These are phyloP conservation scores for Cephalophus harveyi DNA, from an alignment of 2,113 vertebrate genomes.

Conservation along the genomic window DNA sequence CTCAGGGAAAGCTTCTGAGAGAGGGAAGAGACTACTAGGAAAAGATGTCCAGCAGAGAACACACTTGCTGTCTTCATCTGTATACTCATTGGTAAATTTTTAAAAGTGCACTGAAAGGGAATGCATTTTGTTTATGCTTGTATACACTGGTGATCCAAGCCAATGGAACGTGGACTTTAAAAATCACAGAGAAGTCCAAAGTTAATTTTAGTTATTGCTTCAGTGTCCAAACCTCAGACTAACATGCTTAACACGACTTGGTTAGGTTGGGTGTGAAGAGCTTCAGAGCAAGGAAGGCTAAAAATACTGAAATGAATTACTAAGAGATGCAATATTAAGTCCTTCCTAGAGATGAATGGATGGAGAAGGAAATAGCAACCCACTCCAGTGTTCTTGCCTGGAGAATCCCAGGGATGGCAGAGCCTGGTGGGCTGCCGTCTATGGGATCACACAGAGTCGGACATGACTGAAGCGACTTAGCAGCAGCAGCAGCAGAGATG, in stretches of 20 bases:
- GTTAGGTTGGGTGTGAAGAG: conserved; percentile 49
- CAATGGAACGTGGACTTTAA: conserved; percentile 70
- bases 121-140: conserved; percentile 13
- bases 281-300: conserved; percentile 27
- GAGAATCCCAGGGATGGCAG: no score
- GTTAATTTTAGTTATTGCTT: conserved; percentile 66
- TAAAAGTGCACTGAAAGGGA: background rate
- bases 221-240: conserved; percentile 39
- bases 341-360: conserved; percentile 3
- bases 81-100: background rate
- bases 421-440: no score
- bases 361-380: no score
- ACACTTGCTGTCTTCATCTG: background rate
- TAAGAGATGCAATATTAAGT: background rate
- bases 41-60: background rate
- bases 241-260: background rate
- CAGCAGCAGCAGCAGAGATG: background rate
- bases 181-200: conserved; percentile 65
- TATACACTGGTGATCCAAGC: background rate
- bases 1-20: background rate
- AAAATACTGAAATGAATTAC: conserved; percentile 46
- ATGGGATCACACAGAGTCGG: no score
- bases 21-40: background rate
- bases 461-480: no score
- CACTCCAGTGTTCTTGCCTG: no score